Base-by-base conservation (phyloP, 2,888 invertebrate species). In the Orthosia gracilis region DNA sequence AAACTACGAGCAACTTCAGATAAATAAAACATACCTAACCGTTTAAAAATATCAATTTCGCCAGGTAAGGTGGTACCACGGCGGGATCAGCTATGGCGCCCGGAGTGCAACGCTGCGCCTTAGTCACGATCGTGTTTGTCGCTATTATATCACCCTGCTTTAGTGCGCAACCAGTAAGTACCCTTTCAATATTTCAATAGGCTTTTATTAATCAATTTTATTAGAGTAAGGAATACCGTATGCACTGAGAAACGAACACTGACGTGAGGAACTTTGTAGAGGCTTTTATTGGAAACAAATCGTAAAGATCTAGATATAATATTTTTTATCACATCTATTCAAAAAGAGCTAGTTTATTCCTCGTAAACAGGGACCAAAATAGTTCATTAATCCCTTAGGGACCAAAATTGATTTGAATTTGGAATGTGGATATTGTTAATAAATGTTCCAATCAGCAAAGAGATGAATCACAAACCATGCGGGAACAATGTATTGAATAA, bases 81-180 rank as follows among this genome's bases (percentile, higher is more conserved):
- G 73, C 69, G 73, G 70, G 65, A 78, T 73, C 73, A 77, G 78
- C 81, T 80, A 94, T 93, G 93, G 85, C 90, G 85, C 83, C 82
- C 74, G 82, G 84, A 74, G 73, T 83, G 66, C 89, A 83, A 76
- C 82, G 86, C 77, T 76, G 82, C 78, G 85, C 88, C 65, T 85
- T 93, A 83, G 86, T 90, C 69, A 85, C 87, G 49, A 78, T 93
- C 74, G 78, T 92, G 79, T 82, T 92, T 77, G 78, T 94, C 77
- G 91, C 91, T 68, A 88, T 93, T 71, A 83, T 91, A 69, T 88
- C 90, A 62, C 92, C 93, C 23, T 91, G 91, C 84, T 92, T 92
- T 87, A 90, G 91, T 78, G 93, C 94, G 54, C 94, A 94, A 89
- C 93, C 93, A 85, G 96, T 96, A 82, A 92, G 95, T 94, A 91